phyloP scores from a whole-genome alignment of 2,797 vertebrate genomes.

The Myotis pilosus region DNA sequence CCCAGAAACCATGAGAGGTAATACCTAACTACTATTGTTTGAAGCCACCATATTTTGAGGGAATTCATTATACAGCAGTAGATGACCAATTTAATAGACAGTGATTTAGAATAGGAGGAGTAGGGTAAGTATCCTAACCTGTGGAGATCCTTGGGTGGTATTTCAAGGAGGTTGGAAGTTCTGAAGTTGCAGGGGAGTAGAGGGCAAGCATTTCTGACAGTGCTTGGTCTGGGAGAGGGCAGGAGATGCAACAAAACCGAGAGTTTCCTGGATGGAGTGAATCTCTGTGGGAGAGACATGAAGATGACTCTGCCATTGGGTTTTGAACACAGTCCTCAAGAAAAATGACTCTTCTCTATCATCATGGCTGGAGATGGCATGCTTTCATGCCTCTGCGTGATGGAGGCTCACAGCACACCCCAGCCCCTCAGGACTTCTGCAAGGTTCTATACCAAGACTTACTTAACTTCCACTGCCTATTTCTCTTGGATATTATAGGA shows the following conservation, averaged over 20 bases:
- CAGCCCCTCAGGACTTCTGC: not conserved
- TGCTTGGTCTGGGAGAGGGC: not conserved
- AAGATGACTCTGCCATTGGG: not conserved
- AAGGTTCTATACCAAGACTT: not conserved
- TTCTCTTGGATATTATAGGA: slow-evolving; percentile 1
- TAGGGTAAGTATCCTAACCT: not conserved
- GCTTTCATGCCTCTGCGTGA: not conserved
- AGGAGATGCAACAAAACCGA: not conserved
- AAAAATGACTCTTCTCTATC: not conserved
- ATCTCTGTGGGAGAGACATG: not conserved
- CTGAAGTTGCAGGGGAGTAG: not conserved
- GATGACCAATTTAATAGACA: slow-evolving; percentile 11
- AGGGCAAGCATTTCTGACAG: not conserved
- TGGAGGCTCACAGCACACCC: not conserved
- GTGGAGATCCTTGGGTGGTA: not conserved
- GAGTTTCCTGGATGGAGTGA: not conserved
- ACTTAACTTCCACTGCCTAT: not conserved
- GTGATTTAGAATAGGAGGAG: not conserved
- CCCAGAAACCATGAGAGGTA: not conserved
- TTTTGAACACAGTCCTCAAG: not conserved
- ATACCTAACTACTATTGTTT: not conserved
- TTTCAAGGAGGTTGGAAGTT: not conserved
- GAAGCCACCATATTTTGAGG: not conserved
- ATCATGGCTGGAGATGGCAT: not conserved
- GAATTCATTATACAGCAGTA: not conserved